Base-by-base conservation (phyloP, 2,113 vertebrate species). In the Irena cyanogastra region DNA sequence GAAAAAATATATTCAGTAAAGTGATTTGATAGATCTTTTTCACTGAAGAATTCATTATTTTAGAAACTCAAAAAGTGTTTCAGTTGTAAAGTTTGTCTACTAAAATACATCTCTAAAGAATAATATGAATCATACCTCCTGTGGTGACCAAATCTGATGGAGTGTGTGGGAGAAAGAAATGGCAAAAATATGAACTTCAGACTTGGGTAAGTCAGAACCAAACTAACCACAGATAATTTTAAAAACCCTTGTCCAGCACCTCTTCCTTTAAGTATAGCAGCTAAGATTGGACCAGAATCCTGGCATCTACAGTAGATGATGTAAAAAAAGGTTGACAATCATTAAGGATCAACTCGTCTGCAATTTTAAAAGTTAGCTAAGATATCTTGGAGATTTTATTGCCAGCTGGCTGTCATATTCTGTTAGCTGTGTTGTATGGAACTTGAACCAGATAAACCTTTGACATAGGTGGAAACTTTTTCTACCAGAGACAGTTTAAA, bases 61-160 rank as follows among this genome's bases (percentile, higher is more conserved):
- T 80, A 87, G 94, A 87, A 91, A 70, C 33, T 65, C n/a, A 76
- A 33, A 70, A n/a, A 21, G 11, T 77, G 28, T 90, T 83, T 94
- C 76, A 78, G 10, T 88, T 92, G 41, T 83, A 64, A 81, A 92
- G 60, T 42, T 91, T 86, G 23, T 89, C 68, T 92, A 42, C 90
- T 89, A 93, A 95, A 94, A 94, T 93, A 78, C 69, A 69, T 92
- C 92, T 96, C 92, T 96, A 28, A 94, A 95, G 96, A 94, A 47
- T 92, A 93, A 64, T 89, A 90, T 96, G 92, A 96, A 94, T 96
- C 92, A 95, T 94, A 65, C 30, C 56, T 86, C 15, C 1, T 81
- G 49, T 83, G 92, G 64, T 90, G 93, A 86, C 92, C 92, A 94
- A 94, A 90, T 89, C 52, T 88, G 79, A 84, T 86, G 68, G 68